Conservation (phyloP, 2,888 invertebrate genomes). For the Eupithecia exiguata region DNA sequence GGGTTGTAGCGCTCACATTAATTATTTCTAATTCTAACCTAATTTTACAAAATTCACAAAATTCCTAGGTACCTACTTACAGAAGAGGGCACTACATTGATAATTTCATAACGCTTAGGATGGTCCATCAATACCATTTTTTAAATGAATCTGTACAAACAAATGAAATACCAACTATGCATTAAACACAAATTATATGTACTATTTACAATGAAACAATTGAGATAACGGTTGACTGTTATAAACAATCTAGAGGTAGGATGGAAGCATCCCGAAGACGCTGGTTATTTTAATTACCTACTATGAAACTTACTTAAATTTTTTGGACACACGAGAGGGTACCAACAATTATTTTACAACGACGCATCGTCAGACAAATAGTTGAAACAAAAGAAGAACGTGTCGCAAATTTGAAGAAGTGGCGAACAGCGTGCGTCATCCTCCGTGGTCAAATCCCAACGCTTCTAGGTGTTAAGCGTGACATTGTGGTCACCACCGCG, state of each 20-base stretch:
- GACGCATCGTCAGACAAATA: background rate
- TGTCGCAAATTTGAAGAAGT: background rate
- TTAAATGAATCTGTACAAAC: background rate
- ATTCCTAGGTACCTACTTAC: background rate
- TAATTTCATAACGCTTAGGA: background rate
- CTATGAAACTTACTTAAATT: background rate
- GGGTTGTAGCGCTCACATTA: background rate
- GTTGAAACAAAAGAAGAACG: background rate
- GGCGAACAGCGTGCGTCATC: background rate
- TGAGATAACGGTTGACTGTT: background rate
- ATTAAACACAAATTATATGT: background rate
- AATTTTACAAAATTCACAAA: background rate
- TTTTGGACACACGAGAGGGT: background rate
- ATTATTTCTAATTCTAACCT: background rate
- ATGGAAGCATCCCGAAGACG: background rate
- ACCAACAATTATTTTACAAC: background rate
- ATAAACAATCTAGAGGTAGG: background rate
- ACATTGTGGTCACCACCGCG: constrained; percentile 1
- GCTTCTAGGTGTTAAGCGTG: background rate
- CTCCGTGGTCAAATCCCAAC: background rate
- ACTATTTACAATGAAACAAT: background rate
- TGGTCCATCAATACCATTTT: background rate
- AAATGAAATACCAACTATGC: background rate
- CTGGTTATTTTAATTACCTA: background rate
- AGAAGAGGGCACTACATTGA: background rate